Conservation (phyloP, 2,113 vertebrate species). For the Capreolus pygargus region DNA sequence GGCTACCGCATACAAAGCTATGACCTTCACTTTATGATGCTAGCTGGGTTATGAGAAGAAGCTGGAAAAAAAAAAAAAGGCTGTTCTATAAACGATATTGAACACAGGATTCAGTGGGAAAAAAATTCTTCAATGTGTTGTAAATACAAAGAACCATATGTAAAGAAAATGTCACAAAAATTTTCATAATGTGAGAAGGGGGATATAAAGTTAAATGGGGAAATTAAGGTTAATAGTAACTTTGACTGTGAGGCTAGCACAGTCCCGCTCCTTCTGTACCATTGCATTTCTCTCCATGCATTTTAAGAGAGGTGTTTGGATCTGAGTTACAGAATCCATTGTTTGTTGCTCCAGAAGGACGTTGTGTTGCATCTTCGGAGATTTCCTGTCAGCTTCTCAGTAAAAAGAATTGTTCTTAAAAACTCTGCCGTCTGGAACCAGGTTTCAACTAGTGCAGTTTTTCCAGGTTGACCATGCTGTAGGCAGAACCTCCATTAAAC, state of each 20-base stretch:
- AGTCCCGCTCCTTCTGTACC: neutral
- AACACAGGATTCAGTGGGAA: neutral
- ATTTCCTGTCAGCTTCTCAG: neutral
- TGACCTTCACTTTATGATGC: neutral
- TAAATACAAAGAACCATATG: neutral
- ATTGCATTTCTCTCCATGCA: neutral
- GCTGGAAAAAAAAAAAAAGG: neutral
- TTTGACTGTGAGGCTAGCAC: neutral
- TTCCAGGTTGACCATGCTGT: neutral
- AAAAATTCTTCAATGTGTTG: neutral
- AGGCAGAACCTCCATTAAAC: neutral
- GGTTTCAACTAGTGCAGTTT: neutral
- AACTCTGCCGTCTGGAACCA: neutral
- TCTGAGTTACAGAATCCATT: neutral
- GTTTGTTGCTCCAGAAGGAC: neutral
- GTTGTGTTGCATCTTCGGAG: neutral
- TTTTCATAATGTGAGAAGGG: neutral
- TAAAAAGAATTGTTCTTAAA: constrained; percentile 31
- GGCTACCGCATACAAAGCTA: neutral
- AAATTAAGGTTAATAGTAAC: neutral
- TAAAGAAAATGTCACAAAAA: neutral
- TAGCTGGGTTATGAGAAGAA: neutral
- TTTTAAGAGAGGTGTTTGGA: constrained; percentile 19
- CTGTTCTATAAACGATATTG: neutral
- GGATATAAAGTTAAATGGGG: neutral